These are phyloP conservation scores for Drosophila varians DNA, from an alignment of 1,140 invertebrate genomes.

Conservation along the genomic window DNA sequence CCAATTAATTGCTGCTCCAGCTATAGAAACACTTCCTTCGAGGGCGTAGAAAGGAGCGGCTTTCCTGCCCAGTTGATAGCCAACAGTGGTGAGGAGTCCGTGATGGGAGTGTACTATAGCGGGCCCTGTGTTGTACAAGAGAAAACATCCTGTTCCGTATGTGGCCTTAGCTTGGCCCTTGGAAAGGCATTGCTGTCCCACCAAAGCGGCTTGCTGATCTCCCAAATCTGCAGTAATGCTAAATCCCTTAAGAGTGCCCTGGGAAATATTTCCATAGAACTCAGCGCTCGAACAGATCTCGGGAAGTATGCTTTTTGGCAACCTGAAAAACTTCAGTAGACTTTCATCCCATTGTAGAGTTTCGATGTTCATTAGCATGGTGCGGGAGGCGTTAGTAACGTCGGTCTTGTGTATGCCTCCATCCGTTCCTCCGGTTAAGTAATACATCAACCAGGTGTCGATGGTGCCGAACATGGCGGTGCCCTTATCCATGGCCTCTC, in stretches of 20 bases:
- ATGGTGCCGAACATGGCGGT: slow-evolving; percentile 95
- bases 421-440: slow-evolving; percentile 85
- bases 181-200: slow-evolving; percentile 96
- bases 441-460: slow-evolving; percentile 98
- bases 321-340: slow-evolving; percentile 93
- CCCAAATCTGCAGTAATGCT: slow-evolving; percentile 94
- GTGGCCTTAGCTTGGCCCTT: slow-evolving; percentile 97
- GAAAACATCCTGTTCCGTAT: slow-evolving; percentile 98
- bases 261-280: slow-evolving; percentile 87
- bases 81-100: slow-evolving; percentile 97
- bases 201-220: slow-evolving; percentile 97
- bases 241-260: slow-evolving; percentile 84
- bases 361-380: slow-evolving; percentile 98
- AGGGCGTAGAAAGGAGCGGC: slow-evolving; percentile 93
- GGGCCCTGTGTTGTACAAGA: slow-evolving; percentile 97
- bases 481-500: slow-evolving; percentile 89
- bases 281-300: slow-evolving; percentile 94
- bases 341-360: slow-evolving; percentile 95
- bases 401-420: slow-evolving; percentile 94
- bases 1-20: slow-evolving; percentile 88
- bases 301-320: slow-evolving; percentile 92
- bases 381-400: slow-evolving; percentile 98
- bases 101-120: slow-evolving; percentile 91
- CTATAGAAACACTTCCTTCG: slow-evolving; percentile 93
- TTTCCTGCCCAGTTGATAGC: slow-evolving; percentile 94